Conservation (phyloP, 2,797 vertebrate species). For the Nasua narica region DNA sequence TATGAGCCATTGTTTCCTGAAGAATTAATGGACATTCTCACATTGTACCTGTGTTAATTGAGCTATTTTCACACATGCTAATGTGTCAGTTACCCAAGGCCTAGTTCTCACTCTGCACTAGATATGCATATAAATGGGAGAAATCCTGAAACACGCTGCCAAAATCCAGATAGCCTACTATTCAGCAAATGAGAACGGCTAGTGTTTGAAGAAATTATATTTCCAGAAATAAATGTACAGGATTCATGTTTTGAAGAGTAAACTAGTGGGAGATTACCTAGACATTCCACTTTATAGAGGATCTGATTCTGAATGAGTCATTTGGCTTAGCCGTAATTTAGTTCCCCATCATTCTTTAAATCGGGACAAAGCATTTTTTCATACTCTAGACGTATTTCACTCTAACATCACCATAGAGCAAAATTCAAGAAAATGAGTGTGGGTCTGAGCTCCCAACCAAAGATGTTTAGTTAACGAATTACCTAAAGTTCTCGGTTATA, state of each 20-base stretch:
- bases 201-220: conserved; percentile 49
- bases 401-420: conserved; percentile 16
- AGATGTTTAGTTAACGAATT: conserved; percentile 53
- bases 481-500: conserved; percentile 14
- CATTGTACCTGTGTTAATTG: conserved; percentile 78
- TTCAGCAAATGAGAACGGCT: conserved; percentile 31
- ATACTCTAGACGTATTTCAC: conserved; percentile 25
- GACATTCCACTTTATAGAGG: neutral
- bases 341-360: neutral
- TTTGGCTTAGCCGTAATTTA: conserved; percentile 12
- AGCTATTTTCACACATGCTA: conserved; percentile 78
- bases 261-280: neutral
- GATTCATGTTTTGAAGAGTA: neutral
- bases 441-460: conserved; percentile 40
- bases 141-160: conserved; percentile 57
- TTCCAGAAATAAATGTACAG: conserved; percentile 27
- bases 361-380: neutral
- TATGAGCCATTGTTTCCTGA: conserved; percentile 66
- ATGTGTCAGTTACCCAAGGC: conserved; percentile 66
- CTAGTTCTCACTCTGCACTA: conserved; percentile 58
- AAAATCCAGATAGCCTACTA: conserved; percentile 62
- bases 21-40: conserved; percentile 75
- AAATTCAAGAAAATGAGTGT: conserved; percentile 14
- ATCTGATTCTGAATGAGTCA: neutral
- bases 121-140: conserved; percentile 72